These are phyloP conservation scores for Papilio polyxenes DNA, from an alignment of 1,140 invertebrate species.

Conservation along the genomic window DNA sequence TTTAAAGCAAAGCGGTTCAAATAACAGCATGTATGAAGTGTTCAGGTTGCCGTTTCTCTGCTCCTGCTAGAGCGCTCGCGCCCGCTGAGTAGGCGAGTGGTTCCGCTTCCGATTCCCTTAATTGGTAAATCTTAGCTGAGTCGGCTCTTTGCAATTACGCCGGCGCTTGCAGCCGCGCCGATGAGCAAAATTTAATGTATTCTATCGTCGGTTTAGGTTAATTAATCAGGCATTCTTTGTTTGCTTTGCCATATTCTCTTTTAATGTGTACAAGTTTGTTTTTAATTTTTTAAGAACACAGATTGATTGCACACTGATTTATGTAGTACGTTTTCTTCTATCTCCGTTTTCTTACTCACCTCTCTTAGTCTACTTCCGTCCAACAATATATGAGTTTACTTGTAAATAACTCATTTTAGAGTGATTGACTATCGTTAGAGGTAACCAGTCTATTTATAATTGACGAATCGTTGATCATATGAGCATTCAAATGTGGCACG, in stretches of 20 bases:
- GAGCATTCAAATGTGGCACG: neutral
- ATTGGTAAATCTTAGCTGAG: conserved; percentile 79
- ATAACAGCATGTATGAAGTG: conserved; percentile 29
- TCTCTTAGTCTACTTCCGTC: neutral
- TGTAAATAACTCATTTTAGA: neutral
- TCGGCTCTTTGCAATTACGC: conserved; percentile 73
- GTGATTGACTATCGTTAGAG: neutral
- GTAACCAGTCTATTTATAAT: neutral
- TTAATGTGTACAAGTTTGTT: neutral
- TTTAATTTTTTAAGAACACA: neutral
- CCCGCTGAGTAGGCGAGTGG: conserved; percentile 62
- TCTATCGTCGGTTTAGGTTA: conserved; percentile 45
- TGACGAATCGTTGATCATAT: neutral
- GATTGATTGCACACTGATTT: too few species aligned
- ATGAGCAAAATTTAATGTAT: conserved; percentile 61
- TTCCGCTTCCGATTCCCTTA: conserved; percentile 72
- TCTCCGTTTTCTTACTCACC: neutral
- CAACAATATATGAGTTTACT: neutral
- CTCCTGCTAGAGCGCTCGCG: conserved; percentile 38
- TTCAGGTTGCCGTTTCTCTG: conserved; percentile 41
- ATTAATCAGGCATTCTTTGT: conserved; percentile 37
- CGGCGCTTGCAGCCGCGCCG: conserved; percentile 56
- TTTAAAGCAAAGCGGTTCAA: conserved; percentile 15
- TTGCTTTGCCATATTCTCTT: neutral
- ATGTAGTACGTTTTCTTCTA: neutral